Conservation (phyloP, 2,797 vertebrate genomes). For the Champsocephalus esox region DNA sequence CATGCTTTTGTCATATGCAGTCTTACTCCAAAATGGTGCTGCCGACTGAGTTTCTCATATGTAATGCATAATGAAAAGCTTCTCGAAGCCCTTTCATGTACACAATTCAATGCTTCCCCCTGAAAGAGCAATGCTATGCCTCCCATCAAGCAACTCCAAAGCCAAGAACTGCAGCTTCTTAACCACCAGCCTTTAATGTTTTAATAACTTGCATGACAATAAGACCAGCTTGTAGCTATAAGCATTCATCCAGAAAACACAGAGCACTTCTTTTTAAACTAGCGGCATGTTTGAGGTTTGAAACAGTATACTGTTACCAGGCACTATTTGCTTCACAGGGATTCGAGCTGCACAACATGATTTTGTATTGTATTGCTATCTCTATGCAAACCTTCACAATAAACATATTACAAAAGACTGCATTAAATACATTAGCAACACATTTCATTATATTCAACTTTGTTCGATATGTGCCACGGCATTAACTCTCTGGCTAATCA, state of each 20-base stretch:
- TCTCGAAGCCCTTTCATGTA: constrained; percentile 32
- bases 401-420: too few relatives aligned
- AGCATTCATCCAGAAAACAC: constrained; percentile 8
- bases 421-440: too few relatives aligned
- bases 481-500: too few relatives aligned
- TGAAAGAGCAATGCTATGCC: constrained; percentile 32
- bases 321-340: background rate
- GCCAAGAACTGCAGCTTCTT: constrained; percentile 36
- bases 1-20: constrained; percentile 14
- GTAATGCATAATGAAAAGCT: constrained; percentile 29
- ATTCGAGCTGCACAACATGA: background rate
- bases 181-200: constrained; percentile 31
- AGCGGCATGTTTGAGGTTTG: background rate
- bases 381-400: too few relatives aligned
- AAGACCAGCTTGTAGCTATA: constrained; percentile 24
- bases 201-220: constrained; percentile 54
- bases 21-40: background rate
- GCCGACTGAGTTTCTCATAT: constrained; percentile 12
- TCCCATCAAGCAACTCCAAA: constrained; percentile 39
- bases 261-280: background rate
- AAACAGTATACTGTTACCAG: background rate
- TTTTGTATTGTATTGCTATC: too few relatives aligned
- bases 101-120: constrained; percentile 28
- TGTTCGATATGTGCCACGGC: too few relatives aligned
- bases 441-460: too few relatives aligned